Base-by-base conservation (phyloP, 2,888 invertebrate genomes). In the Mantis religiosa region DNA sequence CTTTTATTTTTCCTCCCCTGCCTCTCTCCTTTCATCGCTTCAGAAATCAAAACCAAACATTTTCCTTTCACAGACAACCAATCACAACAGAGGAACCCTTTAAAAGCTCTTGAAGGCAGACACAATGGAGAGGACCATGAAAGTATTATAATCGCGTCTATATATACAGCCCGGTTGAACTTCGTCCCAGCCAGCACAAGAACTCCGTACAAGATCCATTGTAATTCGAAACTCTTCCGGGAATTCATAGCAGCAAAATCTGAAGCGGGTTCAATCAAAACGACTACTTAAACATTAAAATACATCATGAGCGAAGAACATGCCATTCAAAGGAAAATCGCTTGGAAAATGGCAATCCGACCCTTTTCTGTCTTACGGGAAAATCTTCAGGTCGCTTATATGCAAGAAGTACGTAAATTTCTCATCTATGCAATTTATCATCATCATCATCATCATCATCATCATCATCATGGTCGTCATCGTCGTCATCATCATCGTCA, bases 41-140 rank as follows among this genome's bases (percentile, higher is more conserved):
- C 88, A 88, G 34, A 88, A 82, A 84, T 88, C 88, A 84, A 88
- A 83, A 83, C 88, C 28, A 84, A 84, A 84, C 88, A 84, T 84
- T 81, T 34, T 34, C 84, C 41, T 84, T 83, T 83, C 84, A 84
- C 28, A 88, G 88, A 84, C 84, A 85, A 84, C 88, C 88, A 88
- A 84, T 87, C 87, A 87, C 87, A 87, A 87, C 87, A 87, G 25
- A 28, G 87, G 12, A 81, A 34, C 82, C 82, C 87, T 87, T 82
- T 87, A 54, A 87, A 86, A 86, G 86, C 86, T 30, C 86, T 86
- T 86, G 28, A 86, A 87, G 30, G 20, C 87, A 87, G 87, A 87
- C 87, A 87, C 87, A 87, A 87, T 87, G 82, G 87, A 34, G n/a
- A 27, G 47, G 85, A 47, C 85, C 47, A 47, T 85, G 27, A 85